Evolutionary conservation across 2,888 invertebrate genomes (phyloP).

Genomic region (Candidula unifasciata): DNA sequence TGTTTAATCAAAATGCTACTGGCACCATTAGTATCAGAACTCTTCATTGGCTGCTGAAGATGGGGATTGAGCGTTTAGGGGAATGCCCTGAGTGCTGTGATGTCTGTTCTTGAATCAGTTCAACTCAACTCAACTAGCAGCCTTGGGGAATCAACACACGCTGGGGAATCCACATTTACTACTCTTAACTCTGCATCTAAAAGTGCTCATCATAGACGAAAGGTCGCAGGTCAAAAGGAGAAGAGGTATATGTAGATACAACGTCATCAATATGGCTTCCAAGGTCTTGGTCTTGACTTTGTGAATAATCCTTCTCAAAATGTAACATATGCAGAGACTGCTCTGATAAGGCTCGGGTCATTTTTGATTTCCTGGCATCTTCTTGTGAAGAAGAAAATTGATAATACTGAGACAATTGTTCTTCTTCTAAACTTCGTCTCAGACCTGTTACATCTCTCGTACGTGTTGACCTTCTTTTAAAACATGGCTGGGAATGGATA

Average conservation of each 20-base stretch:
- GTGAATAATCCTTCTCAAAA: background rate
- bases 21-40: no score
- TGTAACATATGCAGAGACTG: conserved; percentile 41
- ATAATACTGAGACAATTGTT: background rate
- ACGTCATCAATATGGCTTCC: conserved; percentile 15
- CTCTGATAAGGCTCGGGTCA: conserved; percentile 40
- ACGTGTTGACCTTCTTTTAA: background rate
- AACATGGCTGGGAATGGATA: background rate
- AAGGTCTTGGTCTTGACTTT: background rate
- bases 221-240: conserved; percentile 40
- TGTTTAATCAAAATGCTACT: no score
- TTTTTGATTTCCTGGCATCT: background rate
- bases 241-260: conserved; percentile 19
- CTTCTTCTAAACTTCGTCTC: conserved; percentile 29
- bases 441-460: conserved; percentile 2
- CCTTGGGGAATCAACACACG: no score
- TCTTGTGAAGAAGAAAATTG: background rate
- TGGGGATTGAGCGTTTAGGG: no score
- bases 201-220: conserved; percentile 31
- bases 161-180: no score
- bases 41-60: no score
- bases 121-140: no score
- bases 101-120: no score
- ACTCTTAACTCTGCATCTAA: background rate
- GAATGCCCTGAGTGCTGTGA: no score